phyloP scores from a whole-genome alignment of 2,797 vertebrate genomes.

The Garrulus glandarius region DNA sequence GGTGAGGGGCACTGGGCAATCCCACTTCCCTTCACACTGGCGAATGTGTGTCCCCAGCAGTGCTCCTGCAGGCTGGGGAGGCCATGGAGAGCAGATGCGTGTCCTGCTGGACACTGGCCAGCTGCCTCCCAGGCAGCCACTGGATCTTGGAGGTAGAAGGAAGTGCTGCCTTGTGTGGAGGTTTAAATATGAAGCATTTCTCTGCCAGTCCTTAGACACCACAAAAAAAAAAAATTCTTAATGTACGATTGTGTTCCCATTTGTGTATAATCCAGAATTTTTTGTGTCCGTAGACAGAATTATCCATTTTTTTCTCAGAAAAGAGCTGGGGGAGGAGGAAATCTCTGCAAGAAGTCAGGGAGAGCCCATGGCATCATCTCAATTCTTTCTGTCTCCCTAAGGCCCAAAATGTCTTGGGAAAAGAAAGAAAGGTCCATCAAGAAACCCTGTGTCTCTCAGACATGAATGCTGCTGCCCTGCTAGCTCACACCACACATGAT shows the following conservation, averaged over 20 bases:
- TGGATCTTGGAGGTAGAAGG: neutral
- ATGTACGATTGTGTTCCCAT: neutral
- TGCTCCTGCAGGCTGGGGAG: accelerated
- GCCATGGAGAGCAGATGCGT: accelerated
- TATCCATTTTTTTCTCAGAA: neutral
- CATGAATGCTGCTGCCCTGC: neutral
- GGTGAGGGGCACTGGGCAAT: neutral
- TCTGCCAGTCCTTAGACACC: neutral
- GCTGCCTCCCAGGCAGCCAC: neutral
- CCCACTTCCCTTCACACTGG: neutral
- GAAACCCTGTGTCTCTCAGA: neutral
- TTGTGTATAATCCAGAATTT: neutral
- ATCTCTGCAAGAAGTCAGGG: neutral
- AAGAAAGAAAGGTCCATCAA: neutral
- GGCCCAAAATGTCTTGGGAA: neutral
- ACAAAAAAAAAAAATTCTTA: neutral
- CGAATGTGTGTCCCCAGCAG: accelerated
- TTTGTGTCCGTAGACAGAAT: neutral
- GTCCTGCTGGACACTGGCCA: neutral
- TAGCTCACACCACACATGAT: neutral
- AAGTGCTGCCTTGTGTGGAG: neutral
- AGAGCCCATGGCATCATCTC: neutral
- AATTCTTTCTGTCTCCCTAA: neutral
- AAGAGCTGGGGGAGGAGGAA: accelerated
- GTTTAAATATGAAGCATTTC: neutral